A percentile compares a stretch with the other conserved stretches of the same genome.
Evolutionary conservation across 2,113 vertebrate genomes (phyloP).

Genomic region (Pelecanus crispus): DNA sequence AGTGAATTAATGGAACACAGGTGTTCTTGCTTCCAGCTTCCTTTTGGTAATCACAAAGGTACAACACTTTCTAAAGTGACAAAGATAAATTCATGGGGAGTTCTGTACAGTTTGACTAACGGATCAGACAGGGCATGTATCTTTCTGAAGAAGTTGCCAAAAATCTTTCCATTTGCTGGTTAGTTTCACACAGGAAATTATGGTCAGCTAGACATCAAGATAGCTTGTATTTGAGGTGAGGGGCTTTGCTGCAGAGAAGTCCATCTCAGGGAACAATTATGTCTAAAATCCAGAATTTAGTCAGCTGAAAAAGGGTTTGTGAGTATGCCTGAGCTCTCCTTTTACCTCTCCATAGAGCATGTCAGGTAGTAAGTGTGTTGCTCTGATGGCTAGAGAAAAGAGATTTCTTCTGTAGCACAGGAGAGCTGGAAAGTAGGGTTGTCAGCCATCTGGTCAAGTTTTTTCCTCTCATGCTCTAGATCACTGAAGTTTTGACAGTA

Average conservation of each 20-base stretch:
- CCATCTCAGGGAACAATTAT: background rate
- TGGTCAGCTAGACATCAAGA: accelerated
- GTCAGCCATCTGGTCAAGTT: too few relatives aligned
- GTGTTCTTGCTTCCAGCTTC: background rate
- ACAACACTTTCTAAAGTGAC: background rate
- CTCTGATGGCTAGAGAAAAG: background rate
- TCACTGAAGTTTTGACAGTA: background rate
- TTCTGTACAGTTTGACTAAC: background rate
- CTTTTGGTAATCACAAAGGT: background rate
- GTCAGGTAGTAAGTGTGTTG: background rate
- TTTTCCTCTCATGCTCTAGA: background rate
- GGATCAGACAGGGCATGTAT: background rate
- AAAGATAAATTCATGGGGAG: background rate
- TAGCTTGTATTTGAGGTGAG: background rate
- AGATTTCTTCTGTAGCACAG: background rate
- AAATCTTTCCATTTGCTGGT: background rate
- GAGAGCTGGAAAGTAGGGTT: background rate
- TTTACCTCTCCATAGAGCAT: background rate
- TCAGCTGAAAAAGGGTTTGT: background rate
- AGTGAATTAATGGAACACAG: background rate
- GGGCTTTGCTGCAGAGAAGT: background rate
- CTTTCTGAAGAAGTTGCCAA: background rate
- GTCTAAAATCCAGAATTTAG: background rate
- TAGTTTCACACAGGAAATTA: background rate
- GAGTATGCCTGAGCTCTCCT: background rate